Percentiles rank a stretch among this genome's conserved stretches.
Evolutionary conservation across 2,113 vertebrate species (phyloP).

Genomic region (Psophia crepitans): DNA sequence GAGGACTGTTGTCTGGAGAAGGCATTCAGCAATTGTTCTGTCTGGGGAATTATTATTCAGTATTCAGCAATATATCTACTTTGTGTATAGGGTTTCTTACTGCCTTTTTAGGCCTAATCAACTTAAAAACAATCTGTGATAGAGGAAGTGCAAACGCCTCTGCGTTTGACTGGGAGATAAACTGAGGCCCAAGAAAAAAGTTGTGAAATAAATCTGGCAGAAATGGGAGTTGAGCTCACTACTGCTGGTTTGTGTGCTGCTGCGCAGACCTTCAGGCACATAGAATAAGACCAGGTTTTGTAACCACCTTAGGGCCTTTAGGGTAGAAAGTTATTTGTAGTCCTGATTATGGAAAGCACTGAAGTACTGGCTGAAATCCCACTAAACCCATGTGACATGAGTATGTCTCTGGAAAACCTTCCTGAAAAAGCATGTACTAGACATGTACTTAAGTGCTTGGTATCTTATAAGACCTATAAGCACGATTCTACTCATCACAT

Average conservation of each 20-base stretch:
- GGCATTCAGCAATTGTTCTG: neutral
- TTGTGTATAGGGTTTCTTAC: neutral
- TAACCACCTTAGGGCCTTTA: neutral
- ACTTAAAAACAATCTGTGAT: neutral
- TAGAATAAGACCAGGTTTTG: neutral
- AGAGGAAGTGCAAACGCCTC: neutral
- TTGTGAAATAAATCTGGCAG: neutral
- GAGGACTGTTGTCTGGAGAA: neutral
- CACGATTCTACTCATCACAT: neutral
- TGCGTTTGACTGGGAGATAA: neutral
- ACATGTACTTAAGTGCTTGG: neutral
- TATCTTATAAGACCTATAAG: neutral
- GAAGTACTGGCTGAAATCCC: neutral
- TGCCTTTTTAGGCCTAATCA: neutral
- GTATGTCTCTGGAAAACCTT: neutral
- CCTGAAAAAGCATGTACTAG: neutral
- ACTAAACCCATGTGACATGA: neutral
- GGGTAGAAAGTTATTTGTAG: neutral
- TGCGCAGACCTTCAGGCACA: neutral
- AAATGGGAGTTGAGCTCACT: neutral
- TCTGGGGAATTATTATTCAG: neutral
- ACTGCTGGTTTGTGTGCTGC: neutral
- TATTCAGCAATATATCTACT: neutral
- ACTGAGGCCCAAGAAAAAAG: neutral
- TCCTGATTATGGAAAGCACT: neutral